Base-by-base conservation (phyloP, 1,140 invertebrate genomes). In the Holotrichia oblita region DNA sequence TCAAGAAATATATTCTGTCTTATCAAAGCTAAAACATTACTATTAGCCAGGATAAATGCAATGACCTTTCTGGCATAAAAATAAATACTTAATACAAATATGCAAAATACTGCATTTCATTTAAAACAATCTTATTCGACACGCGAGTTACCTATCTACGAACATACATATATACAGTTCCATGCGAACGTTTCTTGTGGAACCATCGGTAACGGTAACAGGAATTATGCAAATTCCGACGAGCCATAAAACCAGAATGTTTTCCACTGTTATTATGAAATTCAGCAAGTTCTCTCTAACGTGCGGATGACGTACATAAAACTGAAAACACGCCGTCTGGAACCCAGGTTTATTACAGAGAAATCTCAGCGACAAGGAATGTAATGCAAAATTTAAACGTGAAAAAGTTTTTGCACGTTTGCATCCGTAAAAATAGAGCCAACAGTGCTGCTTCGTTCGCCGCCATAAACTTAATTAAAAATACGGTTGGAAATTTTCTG, bases 221-320 rank as follows among this genome's bases (percentile, higher is more conserved):
- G 61, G 27, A 69, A 69, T 69, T 69, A 69, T 69, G 61, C 61
- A 69, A 69, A 69, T 69, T 17, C 22, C 10, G 22, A 69, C 20
- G 61, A 7, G 17, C 6, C 22, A 69, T 22, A 69, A 20, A 20
- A 17, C 22, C 27, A 2, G 27, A 20, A 69, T 27, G 61, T 69
- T 69, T 69, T 69, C 61, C 61, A 69, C 61, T 69, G 61, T 69
- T 69, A 69, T 69, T 69, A 69, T 27, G 61, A 69, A 69, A 69
- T 69, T 69, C 22, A 69, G 61, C 61, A 34, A 69, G 61, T 69
- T 69, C 61, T 69, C 61, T 69, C 61, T 69, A 10, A 14, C 44
- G 20, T 24, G 61, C 20, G 22, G 61, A 69, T 22, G 61, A 27
- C 61, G 20, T 55, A 17, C 48, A 69, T 69, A 69, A 69, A 69